Conservation (phyloP, 2,113 vertebrate genomes). For the Ammodytes marinus region DNA sequence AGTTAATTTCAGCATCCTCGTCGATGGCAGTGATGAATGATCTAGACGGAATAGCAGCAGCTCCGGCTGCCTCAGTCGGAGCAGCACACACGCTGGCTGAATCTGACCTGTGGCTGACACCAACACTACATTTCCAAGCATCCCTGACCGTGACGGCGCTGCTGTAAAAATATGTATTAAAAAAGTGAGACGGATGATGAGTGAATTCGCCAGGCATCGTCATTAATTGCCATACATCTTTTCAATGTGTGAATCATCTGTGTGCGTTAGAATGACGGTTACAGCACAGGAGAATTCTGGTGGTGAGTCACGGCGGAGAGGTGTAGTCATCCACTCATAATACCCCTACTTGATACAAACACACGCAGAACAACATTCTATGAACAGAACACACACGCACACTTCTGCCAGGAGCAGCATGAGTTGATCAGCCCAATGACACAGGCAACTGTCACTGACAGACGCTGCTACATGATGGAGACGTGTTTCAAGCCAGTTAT, state of each 20-base stretch:
- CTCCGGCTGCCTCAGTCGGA: conserved; percentile 57
- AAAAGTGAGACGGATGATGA: conserved; percentile 27
- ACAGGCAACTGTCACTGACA: conserved; percentile 50
- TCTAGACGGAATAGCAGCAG: conserved; percentile 67
- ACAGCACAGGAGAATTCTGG: conserved; percentile 68
- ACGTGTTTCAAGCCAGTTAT: conserved; percentile 26
- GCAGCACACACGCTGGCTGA: conserved; percentile 54
- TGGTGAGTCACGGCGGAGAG: conserved; percentile 77
- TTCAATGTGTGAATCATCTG: conserved; percentile 42
- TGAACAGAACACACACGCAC: too few species aligned
- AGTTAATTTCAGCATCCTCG: conserved; percentile 81
- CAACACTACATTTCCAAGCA: conserved; percentile 59
- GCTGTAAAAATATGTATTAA: conserved; percentile 41
- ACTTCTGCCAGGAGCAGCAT: conserved; percentile 45
- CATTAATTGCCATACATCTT: conserved; percentile 48
- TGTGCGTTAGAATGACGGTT: conserved; percentile 49
- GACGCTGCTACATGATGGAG: conserved; percentile 31
- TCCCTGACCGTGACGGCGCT: conserved; percentile 16
- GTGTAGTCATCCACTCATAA: conserved; percentile 78
- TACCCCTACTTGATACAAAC: conserved; percentile 49
- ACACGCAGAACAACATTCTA: conserved; percentile 28
- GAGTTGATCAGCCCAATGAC: conserved; percentile 52
- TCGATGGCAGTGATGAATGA: conserved; percentile 80
- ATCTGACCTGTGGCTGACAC: conserved; percentile 66
- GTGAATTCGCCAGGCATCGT: conserved; percentile 43